Evolutionary conservation across 2,113 vertebrate genomes (phyloP).

Genomic region (Romanogobio albipinnatus): DNA sequence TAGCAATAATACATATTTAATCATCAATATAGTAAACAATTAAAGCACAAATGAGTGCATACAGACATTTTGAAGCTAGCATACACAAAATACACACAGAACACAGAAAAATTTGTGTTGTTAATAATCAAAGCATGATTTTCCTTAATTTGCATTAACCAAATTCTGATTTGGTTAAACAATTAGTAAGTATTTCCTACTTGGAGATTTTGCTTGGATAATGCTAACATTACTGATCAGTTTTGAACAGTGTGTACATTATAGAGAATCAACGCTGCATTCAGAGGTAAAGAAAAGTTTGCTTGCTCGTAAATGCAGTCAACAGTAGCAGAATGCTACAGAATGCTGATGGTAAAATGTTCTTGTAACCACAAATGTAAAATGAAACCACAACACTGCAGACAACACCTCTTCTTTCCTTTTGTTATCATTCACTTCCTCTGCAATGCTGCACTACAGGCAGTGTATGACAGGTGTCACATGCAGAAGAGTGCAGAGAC

Average conservation of each 20-base stretch:
- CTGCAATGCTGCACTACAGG: neutral
- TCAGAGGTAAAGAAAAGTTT: neutral
- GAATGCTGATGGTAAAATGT: constrained; percentile 11
- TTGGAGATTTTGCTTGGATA: neutral
- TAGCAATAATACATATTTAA: no score
- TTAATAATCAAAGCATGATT: neutral
- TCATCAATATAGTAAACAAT: neutral
- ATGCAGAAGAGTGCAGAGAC: neutral
- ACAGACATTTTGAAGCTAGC: neutral
- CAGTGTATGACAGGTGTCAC: neutral
- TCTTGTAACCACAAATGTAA: neutral
- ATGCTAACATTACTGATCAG: neutral
- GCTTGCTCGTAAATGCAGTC: neutral
- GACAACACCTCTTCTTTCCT: constrained; percentile 25
- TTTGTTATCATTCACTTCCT: constrained; percentile 20
- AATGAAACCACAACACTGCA: constrained; percentile 32
- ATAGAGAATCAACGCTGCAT: neutral
- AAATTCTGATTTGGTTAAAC: neutral
- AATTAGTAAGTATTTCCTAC: neutral
- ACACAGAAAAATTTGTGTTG: neutral
- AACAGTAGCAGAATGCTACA: neutral
- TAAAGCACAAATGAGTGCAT: neutral
- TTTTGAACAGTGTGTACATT: neutral
- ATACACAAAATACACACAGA: neutral
- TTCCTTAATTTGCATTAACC: neutral